A percentile compares a stretch with the other conserved stretches of the same genome.
Conservation (phyloP, 2,113 vertebrate species). For the Capricornis sumatraensis region DNA sequence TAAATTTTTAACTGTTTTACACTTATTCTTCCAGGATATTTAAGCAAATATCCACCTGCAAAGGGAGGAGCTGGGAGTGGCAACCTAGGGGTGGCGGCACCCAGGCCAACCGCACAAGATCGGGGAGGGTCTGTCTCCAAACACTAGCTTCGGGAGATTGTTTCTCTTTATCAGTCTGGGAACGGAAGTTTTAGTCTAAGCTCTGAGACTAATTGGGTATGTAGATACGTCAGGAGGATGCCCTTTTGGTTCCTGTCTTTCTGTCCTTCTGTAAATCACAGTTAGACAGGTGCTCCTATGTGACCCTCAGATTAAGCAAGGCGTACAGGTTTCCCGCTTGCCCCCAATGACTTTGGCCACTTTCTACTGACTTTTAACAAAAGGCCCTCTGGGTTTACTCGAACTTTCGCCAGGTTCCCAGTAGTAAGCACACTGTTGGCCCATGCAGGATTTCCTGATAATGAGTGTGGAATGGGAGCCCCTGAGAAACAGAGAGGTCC, state of each 20-base stretch:
- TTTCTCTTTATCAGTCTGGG: background rate
- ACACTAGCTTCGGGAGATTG: background rate
- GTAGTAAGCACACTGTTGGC: background rate
- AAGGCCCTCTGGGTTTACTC: background rate
- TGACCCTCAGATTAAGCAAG: background rate
- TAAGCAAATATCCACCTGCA: background rate
- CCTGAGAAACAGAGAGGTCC: background rate
- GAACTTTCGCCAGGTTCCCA: background rate
- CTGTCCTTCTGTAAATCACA: background rate
- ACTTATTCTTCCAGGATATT: background rate
- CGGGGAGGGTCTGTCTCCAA: background rate
- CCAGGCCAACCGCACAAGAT: background rate
- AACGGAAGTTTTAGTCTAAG: background rate
- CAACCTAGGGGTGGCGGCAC: background rate
- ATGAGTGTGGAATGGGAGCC: background rate
- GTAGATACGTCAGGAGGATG: background rate
- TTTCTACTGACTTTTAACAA: background rate
- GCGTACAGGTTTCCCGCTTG: background rate
- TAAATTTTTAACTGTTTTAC: background rate
- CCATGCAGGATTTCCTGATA: background rate
- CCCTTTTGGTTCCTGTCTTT: background rate
- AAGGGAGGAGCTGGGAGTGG: background rate
- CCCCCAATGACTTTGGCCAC: background rate
- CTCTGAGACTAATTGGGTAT: background rate
- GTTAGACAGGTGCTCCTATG: background rate